Evolutionary conservation across 2,113 vertebrate genomes (phyloP).

Genomic region (Lethenteron camtschaticum): DNA sequence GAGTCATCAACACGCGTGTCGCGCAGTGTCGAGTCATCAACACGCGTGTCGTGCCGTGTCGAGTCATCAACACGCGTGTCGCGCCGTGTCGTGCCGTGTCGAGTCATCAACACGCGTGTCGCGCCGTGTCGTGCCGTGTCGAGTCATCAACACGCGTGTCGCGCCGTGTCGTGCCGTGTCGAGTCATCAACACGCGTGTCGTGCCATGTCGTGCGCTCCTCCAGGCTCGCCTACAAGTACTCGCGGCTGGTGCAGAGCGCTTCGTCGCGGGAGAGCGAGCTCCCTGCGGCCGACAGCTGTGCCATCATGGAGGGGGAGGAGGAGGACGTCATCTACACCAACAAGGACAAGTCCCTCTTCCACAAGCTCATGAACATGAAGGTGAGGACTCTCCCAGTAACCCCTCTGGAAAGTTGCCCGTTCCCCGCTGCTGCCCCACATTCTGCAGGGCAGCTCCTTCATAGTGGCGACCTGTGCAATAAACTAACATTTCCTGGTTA

Average conservation of each 20-base stretch:
- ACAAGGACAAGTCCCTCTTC: not conserved
- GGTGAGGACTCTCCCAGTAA: constrained; percentile 76
- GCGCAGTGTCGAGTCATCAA: not conserved
- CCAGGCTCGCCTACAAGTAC: constrained; percentile 84
- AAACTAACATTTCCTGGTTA: too few relatives aligned
- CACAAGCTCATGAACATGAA: constrained; percentile 23
- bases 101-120: not conserved
- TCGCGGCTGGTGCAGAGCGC: constrained; percentile 80
- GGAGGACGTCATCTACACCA: constrained; percentile 21
- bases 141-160: not conserved
- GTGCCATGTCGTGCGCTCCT: not conserved
- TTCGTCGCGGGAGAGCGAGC: constrained; percentile 69
- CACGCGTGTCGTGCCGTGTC: not conserved
- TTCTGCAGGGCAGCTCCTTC: too few relatives aligned
- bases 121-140: not conserved
- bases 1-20: not conserved
- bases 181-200: too few relatives aligned
- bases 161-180: not conserved
- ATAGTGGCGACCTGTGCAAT: too few relatives aligned
- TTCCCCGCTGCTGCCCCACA: too few relatives aligned
- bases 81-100: not conserved
- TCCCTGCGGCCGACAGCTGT: constrained; percentile 83
- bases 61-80: not conserved
- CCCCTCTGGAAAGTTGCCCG: constrained; percentile 21
- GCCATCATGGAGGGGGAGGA: constrained; percentile 95